Base-by-base conservation (phyloP, 2,888 invertebrate genomes). In the Drosophila barbarae region DNA sequence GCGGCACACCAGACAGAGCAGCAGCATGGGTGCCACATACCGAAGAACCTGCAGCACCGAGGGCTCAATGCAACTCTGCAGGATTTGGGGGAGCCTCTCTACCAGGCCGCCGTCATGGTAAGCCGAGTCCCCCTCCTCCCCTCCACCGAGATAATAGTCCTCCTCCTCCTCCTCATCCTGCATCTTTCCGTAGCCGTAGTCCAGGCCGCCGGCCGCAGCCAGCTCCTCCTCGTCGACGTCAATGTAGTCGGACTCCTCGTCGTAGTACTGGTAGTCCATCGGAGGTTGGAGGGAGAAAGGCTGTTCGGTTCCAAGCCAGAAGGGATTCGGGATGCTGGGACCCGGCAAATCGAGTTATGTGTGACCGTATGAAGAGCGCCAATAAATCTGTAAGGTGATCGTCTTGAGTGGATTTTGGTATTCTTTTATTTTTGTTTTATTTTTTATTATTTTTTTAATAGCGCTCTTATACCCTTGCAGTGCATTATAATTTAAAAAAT, bases 221-320 rank as follows among this genome's bases (percentile, higher is more conserved):
- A 44, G 34, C 38, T 53, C 42, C 21, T 38, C 49, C 10, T 36
- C 76, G 26, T 76, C 76, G n/a, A 79, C 65, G 9, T 82, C 79
- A 5, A 49, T 21, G 18, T 79, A 83, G 39, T 78, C 80, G 8
- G 47, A 44, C 6, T 83, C 83, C n/a, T 78, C 83, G 46, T 83
- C 79, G 42, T 71, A 80, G 54, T 81, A 80, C 9, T 76, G 66
- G 54, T 84, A 80, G 15, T 84, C 79, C 82, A 80, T 83, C 6
- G 23, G 57, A 36, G n/a, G 21, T 34, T 28, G 30, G 42, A 46
- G 30, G 7, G 15, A 13, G 30, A 30, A 13, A 1, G 30, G 8
- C 13, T 8, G 46, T 13, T 46, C 30, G 13, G 30, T 46, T 30
- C 46, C 30, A 32, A 13, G 46, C 46, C 46, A 47, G 46, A 32